Evolutionary conservation across 2,888 invertebrate genomes (phyloP), one percentile per base, ranked within the genome.

Genomic region (Eutolmus rufibarbis): DNA sequence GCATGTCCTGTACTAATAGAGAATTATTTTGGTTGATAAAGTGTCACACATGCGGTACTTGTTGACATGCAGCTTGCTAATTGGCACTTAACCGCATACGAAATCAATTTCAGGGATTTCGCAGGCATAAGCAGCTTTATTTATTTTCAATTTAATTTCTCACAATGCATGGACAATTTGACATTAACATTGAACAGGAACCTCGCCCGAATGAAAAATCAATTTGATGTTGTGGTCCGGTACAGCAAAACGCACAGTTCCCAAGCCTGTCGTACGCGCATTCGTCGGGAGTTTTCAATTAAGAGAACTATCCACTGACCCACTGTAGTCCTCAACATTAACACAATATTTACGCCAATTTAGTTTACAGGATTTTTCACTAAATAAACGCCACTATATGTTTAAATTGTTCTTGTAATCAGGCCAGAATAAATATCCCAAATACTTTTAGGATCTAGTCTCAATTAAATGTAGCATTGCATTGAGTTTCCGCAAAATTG

Each of bases 61-160:
- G 87, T 87, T 87, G 87, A 87, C 87, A 86, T 86, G 87, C 23
- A 81, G 77, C 74, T 87, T 86, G 79, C 74, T 87, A 87, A 87
- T 87, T 87, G 87, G 86, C 78, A 87, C 87, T 87, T 87, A 86
- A 87, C 87, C 79, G 79, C 87, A 74, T 86, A 40, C 74, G 14
- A 87, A 87, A 87, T 87, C 74, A 87, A 87, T 87, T 87, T 86
- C 78, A 56, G 76, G 78, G 86, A 86, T 86, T 81, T 87, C 34
- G 74, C 78, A 66, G 23, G 86, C 66, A 74, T 86, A 79, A 86
- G 86, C 86, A 86, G 86, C 74, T 87, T 87, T 87, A 87, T 87
- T 87, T 87, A 87, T 87, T 87, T 87, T 87, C 87, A 87, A 87
- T 87, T 87, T 86, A 85, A 86, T 86, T 87, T 87, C 76, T 79